Evolutionary conservation across 1,140 invertebrate genomes (phyloP), one percentile per base, ranked within the genome.

Genomic region (Ridgeia piscesae): DNA sequence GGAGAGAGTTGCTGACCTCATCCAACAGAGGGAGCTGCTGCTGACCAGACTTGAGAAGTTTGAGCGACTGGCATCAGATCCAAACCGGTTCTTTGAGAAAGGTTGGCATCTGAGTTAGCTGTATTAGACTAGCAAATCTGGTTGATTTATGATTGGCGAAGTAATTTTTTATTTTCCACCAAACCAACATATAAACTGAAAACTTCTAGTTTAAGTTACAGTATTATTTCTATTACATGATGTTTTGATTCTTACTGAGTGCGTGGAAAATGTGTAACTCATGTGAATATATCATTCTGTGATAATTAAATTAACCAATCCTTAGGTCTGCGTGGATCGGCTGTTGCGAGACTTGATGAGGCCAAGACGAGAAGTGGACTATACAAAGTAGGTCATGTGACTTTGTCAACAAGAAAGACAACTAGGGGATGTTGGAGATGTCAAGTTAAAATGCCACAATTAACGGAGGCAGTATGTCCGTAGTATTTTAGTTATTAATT

Each of bases 61-160:
- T 95, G 96, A 96, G 94, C 93, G 95, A 91, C 92, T 94, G 33
- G 96, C 95, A 9, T 96, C 95, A 31, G 95, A 96, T 93, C 95
- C 95, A 21, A 96, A 95, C 93, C 94, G 96, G 93, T 96, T 96
- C 94, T 96, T 96, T 94, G 94, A 95, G 91, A 95, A 95, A 94
- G 95, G 94, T 91, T 42, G 42, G 6, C 21, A 14, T 14, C 35
- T 27, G 9, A 33, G 14, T 33, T 21, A 4, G 35, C n/a, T 14
- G 33, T 90, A 33, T 34, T 90, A n/a, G 2, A 27, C 17, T n/a
- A 27, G 17, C 9, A 33, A n/a, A n/a, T 4, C 89, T 21, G 17
- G 14, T 90, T 34, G 21, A 35, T 34, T 34, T 90, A 21, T 35
- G 33, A 35, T 33, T 90, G 31, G 89, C n/a, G 21, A 90, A 90